Conservation (phyloP, 1,140 invertebrate species). For the Brachionus angularis region DNA sequence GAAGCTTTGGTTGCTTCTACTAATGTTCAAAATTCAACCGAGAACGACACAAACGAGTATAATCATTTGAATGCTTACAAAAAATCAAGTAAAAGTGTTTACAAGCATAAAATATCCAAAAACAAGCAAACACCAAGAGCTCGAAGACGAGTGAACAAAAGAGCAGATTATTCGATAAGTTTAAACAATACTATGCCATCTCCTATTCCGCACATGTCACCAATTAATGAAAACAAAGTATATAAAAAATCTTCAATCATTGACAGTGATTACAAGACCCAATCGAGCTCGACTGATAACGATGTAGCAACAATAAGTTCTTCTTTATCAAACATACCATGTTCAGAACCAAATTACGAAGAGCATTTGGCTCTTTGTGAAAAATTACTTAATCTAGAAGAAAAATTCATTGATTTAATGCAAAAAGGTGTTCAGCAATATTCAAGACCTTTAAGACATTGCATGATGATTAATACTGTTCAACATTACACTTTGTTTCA, state of each 20-base stretch:
- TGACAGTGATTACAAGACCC: conserved; percentile 38
- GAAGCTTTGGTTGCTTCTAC: too few relatives aligned
- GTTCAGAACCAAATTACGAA: neutral
- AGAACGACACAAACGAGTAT: conserved; percentile 3
- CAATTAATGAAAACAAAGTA: neutral
- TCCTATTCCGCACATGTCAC: conserved; percentile 29
- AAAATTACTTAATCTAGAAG: conserved; percentile 33
- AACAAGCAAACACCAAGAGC: neutral
- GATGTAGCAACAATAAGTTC: neutral
- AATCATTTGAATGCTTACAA: conserved; percentile 21
- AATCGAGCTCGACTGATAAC: conserved; percentile 32
- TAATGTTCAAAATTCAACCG: conserved; percentile 42
- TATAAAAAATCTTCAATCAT: conserved; percentile 8
- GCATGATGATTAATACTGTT: conserved; percentile 7
- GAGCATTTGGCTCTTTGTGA: conserved; percentile 30
- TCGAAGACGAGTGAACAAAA: neutral
- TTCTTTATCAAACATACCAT: too few relatives aligned
- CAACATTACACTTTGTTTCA: conserved; percentile 31
- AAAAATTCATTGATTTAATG: conserved; percentile 36
- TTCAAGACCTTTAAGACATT: conserved; percentile 31
- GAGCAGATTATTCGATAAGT: neutral
- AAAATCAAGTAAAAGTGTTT: neutral
- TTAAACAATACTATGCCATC: conserved; percentile 2
- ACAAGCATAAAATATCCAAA: neutral
- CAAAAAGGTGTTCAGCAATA: conserved; percentile 40